Percentiles rank a stretch among this genome's conserved stretches.
phyloP scores from a whole-genome alignment of 2,113 vertebrate genomes.

The Callopanchax toddi region DNA sequence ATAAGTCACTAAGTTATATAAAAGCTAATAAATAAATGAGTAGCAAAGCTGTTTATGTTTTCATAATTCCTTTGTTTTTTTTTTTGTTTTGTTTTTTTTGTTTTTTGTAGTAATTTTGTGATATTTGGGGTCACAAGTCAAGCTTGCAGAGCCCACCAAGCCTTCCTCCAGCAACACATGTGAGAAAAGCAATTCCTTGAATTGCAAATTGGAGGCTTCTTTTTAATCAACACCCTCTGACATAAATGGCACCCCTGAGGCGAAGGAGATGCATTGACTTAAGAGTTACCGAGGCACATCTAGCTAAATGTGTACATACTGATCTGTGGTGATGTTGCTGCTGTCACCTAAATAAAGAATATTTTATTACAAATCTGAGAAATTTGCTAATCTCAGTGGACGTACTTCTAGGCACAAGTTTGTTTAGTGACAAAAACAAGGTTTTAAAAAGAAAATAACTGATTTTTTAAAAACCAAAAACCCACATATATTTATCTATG shows the following conservation, averaged over 20 bases:
- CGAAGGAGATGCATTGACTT: slow-evolving; percentile 41
- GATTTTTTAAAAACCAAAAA: too few species aligned
- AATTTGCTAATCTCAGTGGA: slow-evolving; percentile 11
- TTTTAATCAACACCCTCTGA: slow-evolving; percentile 61
- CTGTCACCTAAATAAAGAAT: slow-evolving; percentile 17
- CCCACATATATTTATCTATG: neutral
- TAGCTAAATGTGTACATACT: slow-evolving; percentile 25
- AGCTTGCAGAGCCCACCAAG: too few species aligned
- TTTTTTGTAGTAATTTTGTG: too few species aligned
- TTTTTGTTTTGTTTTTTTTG: too few species aligned
- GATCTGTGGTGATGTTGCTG: slow-evolving; percentile 3
- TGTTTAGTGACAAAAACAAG: neutral
- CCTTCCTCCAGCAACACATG: slow-evolving; percentile 17
- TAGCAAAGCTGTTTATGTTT: too few species aligned
- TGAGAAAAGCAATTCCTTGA: slow-evolving; percentile 30
- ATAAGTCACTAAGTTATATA: too few species aligned
- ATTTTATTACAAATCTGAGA: neutral
- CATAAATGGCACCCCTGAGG: slow-evolving; percentile 52
- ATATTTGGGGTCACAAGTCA: too few species aligned
- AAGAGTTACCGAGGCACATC: slow-evolving; percentile 14
- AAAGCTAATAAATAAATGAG: too few species aligned
- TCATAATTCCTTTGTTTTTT: too few species aligned
- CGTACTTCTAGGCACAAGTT: neutral
- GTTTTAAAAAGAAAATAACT: too few species aligned
- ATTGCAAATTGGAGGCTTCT: slow-evolving; percentile 42